Evolutionary conservation across 2,888 invertebrate species (phyloP), one percentile per base, ranked within the genome.

Genomic region (Pelosia muscerda): DNA sequence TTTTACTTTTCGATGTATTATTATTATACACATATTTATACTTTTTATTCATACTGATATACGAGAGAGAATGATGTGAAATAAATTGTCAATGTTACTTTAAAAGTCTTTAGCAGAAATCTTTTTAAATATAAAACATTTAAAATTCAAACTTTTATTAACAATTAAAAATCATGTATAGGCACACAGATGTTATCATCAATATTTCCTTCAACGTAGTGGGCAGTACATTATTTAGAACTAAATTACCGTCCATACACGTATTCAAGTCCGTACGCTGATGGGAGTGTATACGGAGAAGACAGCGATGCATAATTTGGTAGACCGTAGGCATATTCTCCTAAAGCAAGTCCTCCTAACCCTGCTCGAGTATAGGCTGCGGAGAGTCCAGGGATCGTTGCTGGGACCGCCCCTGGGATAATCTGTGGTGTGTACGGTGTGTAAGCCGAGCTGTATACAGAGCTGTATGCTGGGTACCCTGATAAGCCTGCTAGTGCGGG

Each of bases 231-330:
- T 58, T 23, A 58, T 57, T 58, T 23, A 53, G n/a, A 34, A 22
- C 15, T 34, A 58, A 65, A n/a, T 69, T 79, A 77, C n/a, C 69
- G 69, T 42, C 60, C 64, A 65, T 71, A 79, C 1, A 71, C 0
- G 56, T 75, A 77, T 53, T 65, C 55, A 26, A 61, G 63, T 9
- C 63, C 38, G 42, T 58, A 65, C 25, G 34, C 38, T 13, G 63
- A 11, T 58, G 65, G 42, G 19, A 59, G 28, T 19, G 62, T 19
- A 15, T 69, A 69, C 0, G 58, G 23, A 9, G 69, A 65, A 2
- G 62, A 22, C 10, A 65, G 11, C 49, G 61, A 26, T 4, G 58
- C 42, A 28, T 34, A 65, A 56, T 62, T 69, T 19, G 64, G 56
- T 49, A 60, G 10, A 49, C 60, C 59, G 28, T 64, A 68, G 10